Conservation (phyloP, 2,888 invertebrate genomes). For the Auanema sp. region DNA sequence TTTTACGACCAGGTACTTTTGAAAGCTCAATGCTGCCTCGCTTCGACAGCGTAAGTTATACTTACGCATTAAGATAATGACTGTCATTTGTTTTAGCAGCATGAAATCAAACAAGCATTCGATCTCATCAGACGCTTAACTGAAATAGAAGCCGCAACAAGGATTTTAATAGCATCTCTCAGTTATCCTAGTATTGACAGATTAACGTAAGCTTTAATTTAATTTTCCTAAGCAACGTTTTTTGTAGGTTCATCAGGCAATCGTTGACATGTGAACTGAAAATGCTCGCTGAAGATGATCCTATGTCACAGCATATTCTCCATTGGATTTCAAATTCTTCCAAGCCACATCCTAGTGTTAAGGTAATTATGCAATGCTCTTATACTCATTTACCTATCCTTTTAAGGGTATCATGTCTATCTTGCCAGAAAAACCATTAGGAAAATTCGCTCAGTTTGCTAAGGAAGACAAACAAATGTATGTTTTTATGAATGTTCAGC, state of each 20-base stretch:
- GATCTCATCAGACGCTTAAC: slow-evolving; percentile 23
- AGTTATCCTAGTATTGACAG: slow-evolving; percentile 23
- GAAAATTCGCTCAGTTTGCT: neutral
- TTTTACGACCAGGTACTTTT: neutral
- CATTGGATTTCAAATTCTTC: slow-evolving; percentile 67
- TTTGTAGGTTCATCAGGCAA: slow-evolving; percentile 64
- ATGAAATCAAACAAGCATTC: slow-evolving; percentile 11
- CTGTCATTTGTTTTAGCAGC: neutral
- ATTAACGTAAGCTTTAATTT: slow-evolving; percentile 13
- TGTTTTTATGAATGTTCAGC: too few species aligned
- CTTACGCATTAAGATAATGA: neutral
- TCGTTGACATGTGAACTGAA: slow-evolving; percentile 64
- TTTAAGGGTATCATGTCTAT: neutral
- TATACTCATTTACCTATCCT: neutral
- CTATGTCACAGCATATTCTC: slow-evolving; percentile 68
- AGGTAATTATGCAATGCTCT: neutral
- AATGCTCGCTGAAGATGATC: slow-evolving; percentile 64
- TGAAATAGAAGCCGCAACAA: slow-evolving; percentile 34
- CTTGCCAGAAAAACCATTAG: neutral
- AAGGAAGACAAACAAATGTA: slow-evolving; percentile 8
- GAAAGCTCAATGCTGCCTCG: neutral
- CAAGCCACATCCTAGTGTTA: neutral
- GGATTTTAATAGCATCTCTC: slow-evolving; percentile 30
- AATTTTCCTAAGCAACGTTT: neutral
- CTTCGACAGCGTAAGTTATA: neutral